A percentile compares a stretch with the other conserved stretches of the same genome.
Evolutionary conservation across 2,113 vertebrate species (phyloP).

Genomic region (Parus major): DNA sequence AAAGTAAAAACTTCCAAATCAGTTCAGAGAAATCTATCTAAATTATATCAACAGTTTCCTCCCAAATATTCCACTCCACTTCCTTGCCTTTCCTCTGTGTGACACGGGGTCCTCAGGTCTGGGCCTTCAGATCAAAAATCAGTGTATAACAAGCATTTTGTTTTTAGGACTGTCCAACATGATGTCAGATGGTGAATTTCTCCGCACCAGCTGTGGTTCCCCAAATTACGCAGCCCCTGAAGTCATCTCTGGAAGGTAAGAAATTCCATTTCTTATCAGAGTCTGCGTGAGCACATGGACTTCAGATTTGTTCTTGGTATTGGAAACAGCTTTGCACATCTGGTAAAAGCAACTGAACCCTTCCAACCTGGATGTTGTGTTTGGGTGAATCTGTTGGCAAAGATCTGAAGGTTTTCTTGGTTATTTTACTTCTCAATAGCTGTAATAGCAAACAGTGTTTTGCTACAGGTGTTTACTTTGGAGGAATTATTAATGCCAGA

Average conservation of each 20-base stretch:
- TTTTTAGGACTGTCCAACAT: constrained; percentile 94
- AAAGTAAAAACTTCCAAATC: not conserved
- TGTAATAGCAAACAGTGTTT: not conserved
- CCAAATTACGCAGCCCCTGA: constrained; percentile 98
- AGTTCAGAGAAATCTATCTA: not conserved
- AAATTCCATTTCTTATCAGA: not conserved
- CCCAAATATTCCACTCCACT: not conserved
- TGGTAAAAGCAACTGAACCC: not conserved
- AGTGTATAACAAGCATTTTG: not conserved
- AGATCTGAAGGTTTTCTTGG: not conserved
- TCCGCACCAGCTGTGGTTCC: constrained; percentile 96
- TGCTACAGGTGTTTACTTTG: not conserved
- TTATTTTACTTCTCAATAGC: not conserved
- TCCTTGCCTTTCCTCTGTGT: not conserved
- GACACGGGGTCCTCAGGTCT: accelerated
- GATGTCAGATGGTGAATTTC: constrained; percentile 99
- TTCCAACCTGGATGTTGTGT: not conserved
- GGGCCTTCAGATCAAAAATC: not conserved
- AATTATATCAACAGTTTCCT: not conserved
- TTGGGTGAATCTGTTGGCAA: not conserved
- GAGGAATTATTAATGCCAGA: constrained; percentile 1
- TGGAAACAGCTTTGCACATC: not conserved
- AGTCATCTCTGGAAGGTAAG: constrained; percentile 98
- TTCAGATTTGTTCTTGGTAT: not conserved
- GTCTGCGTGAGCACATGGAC: not conserved